Percentiles rank a stretch among this genome's conserved stretches.
phyloP scores from a whole-genome alignment of 2,113 vertebrate species.

The Phyllostomus hastatus region DNA sequence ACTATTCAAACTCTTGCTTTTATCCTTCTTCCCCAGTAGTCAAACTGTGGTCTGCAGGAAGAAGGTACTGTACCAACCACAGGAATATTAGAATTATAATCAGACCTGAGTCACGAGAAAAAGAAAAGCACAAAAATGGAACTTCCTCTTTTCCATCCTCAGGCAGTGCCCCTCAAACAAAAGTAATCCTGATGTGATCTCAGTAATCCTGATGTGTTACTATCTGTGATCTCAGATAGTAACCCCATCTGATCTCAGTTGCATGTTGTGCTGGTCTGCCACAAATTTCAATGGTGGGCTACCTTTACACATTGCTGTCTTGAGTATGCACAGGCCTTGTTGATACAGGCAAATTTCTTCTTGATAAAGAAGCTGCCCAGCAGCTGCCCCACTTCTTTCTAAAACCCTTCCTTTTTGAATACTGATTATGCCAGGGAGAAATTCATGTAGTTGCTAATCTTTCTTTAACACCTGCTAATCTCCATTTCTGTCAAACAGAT shows the following conservation, averaged over 20 bases:
- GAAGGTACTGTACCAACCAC: background rate
- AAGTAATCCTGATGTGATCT: background rate
- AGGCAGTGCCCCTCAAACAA: background rate
- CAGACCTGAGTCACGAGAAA: background rate
- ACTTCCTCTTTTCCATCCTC: background rate
- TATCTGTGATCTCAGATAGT: too few relatives aligned
- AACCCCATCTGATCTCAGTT: too few relatives aligned
- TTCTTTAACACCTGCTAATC: constrained; percentile 51
- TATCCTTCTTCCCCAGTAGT: background rate
- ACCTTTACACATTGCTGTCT: background rate
- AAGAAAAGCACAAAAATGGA: background rate
- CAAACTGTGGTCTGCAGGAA: background rate
- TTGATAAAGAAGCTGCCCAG: background rate
- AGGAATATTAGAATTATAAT: background rate
- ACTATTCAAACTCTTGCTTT: background rate
- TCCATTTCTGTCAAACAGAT: constrained; percentile 35
- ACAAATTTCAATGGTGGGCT: background rate
- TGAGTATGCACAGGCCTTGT: background rate
- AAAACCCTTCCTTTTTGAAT: background rate
- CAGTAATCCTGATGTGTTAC: background rate
- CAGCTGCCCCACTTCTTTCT: background rate
- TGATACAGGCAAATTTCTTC: background rate
- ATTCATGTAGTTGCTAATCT: constrained; percentile 47
- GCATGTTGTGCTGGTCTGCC: background rate
- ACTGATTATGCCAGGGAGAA: constrained; percentile 25